These are phyloP conservation scores for Ciconia boyciana DNA, from an alignment of 2,113 vertebrate species.

Conservation along the genomic window DNA sequence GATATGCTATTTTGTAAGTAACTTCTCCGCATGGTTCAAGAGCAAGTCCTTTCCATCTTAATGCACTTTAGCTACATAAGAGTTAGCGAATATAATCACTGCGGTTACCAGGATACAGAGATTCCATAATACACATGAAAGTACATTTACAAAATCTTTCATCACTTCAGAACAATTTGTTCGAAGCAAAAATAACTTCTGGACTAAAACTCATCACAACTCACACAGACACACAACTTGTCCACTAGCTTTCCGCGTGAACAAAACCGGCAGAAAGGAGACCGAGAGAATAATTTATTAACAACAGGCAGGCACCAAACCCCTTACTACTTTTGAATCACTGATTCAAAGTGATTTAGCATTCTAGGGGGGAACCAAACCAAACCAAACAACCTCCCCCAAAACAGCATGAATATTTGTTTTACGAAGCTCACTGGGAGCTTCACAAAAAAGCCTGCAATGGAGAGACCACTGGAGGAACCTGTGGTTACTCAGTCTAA, in stretches of 20 bases:
- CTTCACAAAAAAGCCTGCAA: not conserved
- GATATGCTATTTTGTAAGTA: fast-evolving
- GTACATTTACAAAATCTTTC: not conserved
- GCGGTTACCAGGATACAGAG: not conserved
- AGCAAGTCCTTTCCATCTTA: not conserved
- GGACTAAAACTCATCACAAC: not conserved
- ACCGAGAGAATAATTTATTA: not conserved
- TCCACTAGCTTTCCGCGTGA: not conserved
- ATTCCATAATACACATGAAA: not conserved
- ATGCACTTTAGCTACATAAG: not conserved
- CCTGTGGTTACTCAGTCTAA: not conserved
- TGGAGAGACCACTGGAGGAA: not conserved
- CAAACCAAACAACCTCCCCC: not conserved
- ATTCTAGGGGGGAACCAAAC: not conserved
- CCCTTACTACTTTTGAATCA: too few relatives aligned
- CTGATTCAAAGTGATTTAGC: not conserved
- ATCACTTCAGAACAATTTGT: not conserved
- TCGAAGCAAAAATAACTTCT: not conserved
- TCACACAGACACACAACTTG: not conserved
- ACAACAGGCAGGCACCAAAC: not conserved
- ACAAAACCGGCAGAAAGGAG: not conserved
- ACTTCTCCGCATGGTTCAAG: not conserved
- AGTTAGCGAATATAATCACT: not conserved
- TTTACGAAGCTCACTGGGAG: not conserved
- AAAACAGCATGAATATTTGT: not conserved